phyloP scores from a whole-genome alignment of 2,113 vertebrate species.

The Corythoichthys intestinalis region DNA sequence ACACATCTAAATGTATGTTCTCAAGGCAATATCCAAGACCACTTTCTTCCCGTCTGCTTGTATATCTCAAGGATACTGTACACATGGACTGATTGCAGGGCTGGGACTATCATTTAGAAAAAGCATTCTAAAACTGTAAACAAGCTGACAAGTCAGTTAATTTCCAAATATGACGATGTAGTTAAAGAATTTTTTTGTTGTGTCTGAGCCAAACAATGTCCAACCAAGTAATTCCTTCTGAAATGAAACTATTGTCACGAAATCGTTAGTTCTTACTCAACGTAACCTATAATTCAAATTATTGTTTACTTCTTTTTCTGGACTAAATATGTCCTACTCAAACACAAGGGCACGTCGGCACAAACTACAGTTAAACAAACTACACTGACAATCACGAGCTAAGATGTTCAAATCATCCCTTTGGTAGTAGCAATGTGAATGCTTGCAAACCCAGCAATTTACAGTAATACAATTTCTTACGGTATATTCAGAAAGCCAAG shows the following conservation, averaged over 20 bases:
- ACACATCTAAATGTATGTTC: slow-evolving; percentile 33
- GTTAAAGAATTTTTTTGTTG: slow-evolving; percentile 21
- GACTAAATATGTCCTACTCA: neutral
- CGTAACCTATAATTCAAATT: too few relatives aligned
- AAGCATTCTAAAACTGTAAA: slow-evolving; percentile 53
- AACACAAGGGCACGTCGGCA: neutral
- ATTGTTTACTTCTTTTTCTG: too few relatives aligned
- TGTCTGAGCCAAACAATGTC: slow-evolving; percentile 7
- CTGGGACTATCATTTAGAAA: slow-evolving; percentile 57
- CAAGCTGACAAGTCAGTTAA: slow-evolving; percentile 45
- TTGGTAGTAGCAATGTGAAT: slow-evolving; percentile 38
- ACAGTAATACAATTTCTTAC: slow-evolving; percentile 34
- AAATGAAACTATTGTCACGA: neutral
- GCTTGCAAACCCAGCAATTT: slow-evolving; percentile 51
- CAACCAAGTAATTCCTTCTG: neutral
- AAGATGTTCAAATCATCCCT: slow-evolving; percentile 33
- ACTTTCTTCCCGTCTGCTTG: slow-evolving; percentile 11
- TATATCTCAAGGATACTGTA: slow-evolving; percentile 41
- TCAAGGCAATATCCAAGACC: slow-evolving; percentile 17
- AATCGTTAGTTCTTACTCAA: too few relatives aligned
- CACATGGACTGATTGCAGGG: slow-evolving; percentile 66
- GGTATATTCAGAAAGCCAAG: slow-evolving; percentile 40
- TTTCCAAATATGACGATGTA: slow-evolving; percentile 11
- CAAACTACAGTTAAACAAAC: neutral
- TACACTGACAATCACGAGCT: slow-evolving; percentile 32